phyloP scores from a whole-genome alignment of 2,888 invertebrate species.

The Dolichomitus sp. region DNA sequence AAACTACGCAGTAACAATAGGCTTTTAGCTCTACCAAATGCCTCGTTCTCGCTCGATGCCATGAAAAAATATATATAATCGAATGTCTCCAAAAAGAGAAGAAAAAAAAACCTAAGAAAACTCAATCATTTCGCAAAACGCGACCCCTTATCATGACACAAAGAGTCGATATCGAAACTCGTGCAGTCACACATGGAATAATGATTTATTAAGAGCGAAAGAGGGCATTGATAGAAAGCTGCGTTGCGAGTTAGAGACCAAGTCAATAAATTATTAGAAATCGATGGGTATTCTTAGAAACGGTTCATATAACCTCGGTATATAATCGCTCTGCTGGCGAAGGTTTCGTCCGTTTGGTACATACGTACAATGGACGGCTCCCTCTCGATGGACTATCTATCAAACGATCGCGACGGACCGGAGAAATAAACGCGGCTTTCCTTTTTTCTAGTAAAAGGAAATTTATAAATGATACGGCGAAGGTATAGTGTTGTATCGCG shows the following conservation, averaged over 20 bases:
- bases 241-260: slow-evolving; percentile 31
- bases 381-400: slow-evolving; percentile 43
- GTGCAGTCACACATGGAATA: slow-evolving; percentile 26
- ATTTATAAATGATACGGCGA: slow-evolving; percentile 21
- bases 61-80: slow-evolving; percentile 34
- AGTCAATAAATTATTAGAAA: slow-evolving; percentile 59
- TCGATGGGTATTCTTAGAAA: slow-evolving; percentile 47
- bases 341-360: slow-evolving; percentile 50
- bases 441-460: slow-evolving; percentile 27
- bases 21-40: slow-evolving; percentile 28
- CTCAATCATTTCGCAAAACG: slow-evolving; percentile 30
- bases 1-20: slow-evolving; percentile 34
- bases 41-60: slow-evolving; percentile 1
- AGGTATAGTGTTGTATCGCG: neutral
- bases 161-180: slow-evolving; percentile 13
- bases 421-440: slow-evolving; percentile 14
- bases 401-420: slow-evolving; percentile 43
- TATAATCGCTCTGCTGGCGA: slow-evolving; percentile 28
- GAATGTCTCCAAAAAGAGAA: slow-evolving; percentile 13
- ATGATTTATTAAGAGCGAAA: slow-evolving; percentile 53
- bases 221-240: slow-evolving; percentile 33
- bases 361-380: slow-evolving; percentile 54
- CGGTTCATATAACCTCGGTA: slow-evolving; percentile 23
- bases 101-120: slow-evolving; percentile 10
- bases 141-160: slow-evolving; percentile 13